Base-by-base conservation (phyloP, 1,140 invertebrate species). In the Trypoxylus dichotomus region DNA sequence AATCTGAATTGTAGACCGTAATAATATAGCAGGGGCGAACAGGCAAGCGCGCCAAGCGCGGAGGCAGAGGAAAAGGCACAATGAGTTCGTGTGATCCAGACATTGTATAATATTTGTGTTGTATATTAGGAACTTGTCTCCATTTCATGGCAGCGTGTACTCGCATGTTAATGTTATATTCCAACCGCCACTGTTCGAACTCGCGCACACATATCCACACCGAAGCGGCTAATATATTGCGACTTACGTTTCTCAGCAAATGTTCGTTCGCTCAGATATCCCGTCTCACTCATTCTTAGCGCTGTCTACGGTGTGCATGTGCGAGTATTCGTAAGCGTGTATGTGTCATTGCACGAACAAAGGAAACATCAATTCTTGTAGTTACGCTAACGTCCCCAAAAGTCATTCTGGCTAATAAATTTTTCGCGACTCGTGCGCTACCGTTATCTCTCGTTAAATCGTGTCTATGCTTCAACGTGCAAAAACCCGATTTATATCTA, bases 161-260 rank as follows among this genome's bases (percentile, higher is more conserved):
- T 74, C 72, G 72, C 72, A 74, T 74, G 72, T 74, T 74, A 74
- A 74, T 74, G 72, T 74, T 74, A 43, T 74, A 74, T 74, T 74
- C 63, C 60, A 27, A 68, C 60, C 32, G 32, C 32, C n/a, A 74
- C 32, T 13, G 41, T 74, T 74, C 72, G 72, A 74, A 74, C 19
- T 41, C 29, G 41, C 72, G 24, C 60, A 29, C 60, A 24, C 11
- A 68, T 21, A 68, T 21, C n/a, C 60, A 68, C 24, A 68, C 27
- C 21, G 21, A 74, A 74, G 32, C 72, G 25, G 29, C 72, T 74
- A 74, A 74, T 74, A 74, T 43, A 74, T 43, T 43, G 72, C 41
- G 27, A 41, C 72, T 74, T 41, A 74, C 32, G 21, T 74, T 74
- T 74, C 72, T 74, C 72, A 19, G 41, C 21, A 68, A 68, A 68